Conservation (phyloP, 2,888 invertebrate genomes). For the Liposcelis brunnea region DNA sequence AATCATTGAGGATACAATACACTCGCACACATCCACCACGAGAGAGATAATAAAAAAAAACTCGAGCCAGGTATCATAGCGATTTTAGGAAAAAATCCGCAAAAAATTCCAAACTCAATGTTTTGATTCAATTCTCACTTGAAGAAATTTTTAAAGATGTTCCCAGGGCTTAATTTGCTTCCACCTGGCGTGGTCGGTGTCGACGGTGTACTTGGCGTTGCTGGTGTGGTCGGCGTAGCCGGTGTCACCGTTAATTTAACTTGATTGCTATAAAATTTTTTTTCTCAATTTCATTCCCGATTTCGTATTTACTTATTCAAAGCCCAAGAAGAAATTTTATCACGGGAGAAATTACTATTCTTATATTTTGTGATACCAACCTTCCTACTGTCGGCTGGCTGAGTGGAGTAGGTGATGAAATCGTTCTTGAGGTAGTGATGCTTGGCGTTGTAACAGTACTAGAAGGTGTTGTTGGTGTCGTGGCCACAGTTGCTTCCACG, state of each 20-base stretch:
- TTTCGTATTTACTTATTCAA: no score
- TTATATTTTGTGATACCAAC: no score
- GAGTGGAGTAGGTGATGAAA: constrained; percentile 29
- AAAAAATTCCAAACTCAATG: constrained; percentile 15
- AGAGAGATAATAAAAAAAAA: constrained; percentile 8
- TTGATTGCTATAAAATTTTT: constrained; percentile 12
- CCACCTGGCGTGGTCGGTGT: constrained; percentile 40
- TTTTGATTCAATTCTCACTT: constrained; percentile 49
- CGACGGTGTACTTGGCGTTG: constrained; percentile 26
- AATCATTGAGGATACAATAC: constrained; percentile 1
- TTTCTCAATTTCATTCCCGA: no score
- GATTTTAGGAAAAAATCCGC: background rate
- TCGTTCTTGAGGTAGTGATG: constrained; percentile 33
- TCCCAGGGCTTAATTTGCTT: constrained; percentile 65
- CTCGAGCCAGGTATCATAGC: constrained; percentile 6
- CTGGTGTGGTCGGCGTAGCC: constrained; percentile 7
- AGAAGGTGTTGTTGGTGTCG: constrained; percentile 28
- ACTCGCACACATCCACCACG: constrained; percentile 5
- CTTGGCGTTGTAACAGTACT: constrained; percentile 33
- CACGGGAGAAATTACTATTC: no score
- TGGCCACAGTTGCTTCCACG: constrained; percentile 24
- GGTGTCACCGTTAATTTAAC: constrained; percentile 9
- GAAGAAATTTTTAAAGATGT: constrained; percentile 93
- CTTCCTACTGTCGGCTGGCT: constrained; percentile 11
- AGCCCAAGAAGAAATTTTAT: no score